Percentiles rank a stretch among this genome's conserved stretches.
These are phyloP conservation scores for Luperina nickerlii DNA, from an alignment of 2,888 invertebrate genomes.

Conservation along the genomic window DNA sequence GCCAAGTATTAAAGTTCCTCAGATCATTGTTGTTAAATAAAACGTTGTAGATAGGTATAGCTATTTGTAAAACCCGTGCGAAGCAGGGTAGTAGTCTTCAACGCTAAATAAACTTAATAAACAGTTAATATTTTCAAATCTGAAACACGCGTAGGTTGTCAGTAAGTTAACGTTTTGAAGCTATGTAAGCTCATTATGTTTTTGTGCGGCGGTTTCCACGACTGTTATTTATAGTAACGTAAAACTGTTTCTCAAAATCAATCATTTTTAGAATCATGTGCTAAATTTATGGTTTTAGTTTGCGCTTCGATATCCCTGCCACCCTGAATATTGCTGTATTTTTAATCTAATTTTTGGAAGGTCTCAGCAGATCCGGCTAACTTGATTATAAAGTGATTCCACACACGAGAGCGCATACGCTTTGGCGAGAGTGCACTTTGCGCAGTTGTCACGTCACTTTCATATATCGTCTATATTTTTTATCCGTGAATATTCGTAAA, in stretches of 20 bases:
- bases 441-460: background rate
- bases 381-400: background rate
- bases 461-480: background rate
- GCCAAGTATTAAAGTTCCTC: background rate
- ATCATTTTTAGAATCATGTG: background rate
- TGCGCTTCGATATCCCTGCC: too few relatives aligned
- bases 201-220: background rate
- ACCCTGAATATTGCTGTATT: too few relatives aligned
- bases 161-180: constrained; percentile 1
- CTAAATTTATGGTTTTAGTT: too few relatives aligned
- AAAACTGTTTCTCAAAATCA: constrained; percentile 1
- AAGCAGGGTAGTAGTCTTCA: background rate
- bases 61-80: background rate
- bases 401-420: background rate
- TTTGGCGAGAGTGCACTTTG: background rate
- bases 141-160: background rate
- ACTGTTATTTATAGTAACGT: background rate
- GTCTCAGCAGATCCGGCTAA: background rate
- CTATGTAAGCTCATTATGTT: constrained; percentile 1
- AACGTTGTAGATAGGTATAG: background rate
- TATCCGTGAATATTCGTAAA: too few relatives aligned
- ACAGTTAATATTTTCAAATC: background rate
- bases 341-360: too few relatives aligned
- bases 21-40: background rate
- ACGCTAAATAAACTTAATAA: background rate